Base-by-base conservation (phyloP, 2,797 vertebrate genomes). In the Syndactyla subalaris region DNA sequence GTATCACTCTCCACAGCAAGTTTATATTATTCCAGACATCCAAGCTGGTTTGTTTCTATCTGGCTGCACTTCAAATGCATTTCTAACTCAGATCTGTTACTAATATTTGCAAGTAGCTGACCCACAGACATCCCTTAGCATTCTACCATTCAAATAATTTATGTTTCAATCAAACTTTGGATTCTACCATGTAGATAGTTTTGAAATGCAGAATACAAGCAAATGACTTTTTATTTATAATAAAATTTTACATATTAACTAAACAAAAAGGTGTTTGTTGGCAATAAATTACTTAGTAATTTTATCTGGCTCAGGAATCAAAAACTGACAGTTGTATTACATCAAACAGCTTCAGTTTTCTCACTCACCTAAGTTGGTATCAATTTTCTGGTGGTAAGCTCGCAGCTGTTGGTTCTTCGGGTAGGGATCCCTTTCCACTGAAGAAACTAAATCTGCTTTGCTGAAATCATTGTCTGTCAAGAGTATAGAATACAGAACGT, bases 291-390 rank as follows among this genome's bases (percentile, higher is more conserved):
- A 59, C 14, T 71, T n/a, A 23, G 29, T 43, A n/a, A 48, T 66
- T 71, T 45, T 71, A 23, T 54, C 27, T 78, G 32, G 5, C 27
- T 84, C 52, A 58, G 55, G 27, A 95, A 4, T 8, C 21, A 54
- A 79, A 85, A 88, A 7, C 2, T 74, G 16, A 26, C 68, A 59
- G 18, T 1, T 41, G 7, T 8, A 34, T 34, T 18, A 70, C 41
- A 45, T 66, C 38, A 48, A 62, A 73, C 23, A 88, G 36, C 9
- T 43, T 71, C 48, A 55, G 27, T 65, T 81, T 91, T 51, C 18
- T 66, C 32, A 92, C 97, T 98, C 97, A 99, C 99, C 99, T 55
- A 99, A 97, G 91, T 99, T 99, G 45, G 89, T 98, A 97, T 99
- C 99, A 22, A 99, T 98, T 93, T 98, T 98, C 87, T 99, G 97